phyloP scores from a whole-genome alignment of 2,113 vertebrate species.

The Microcebus murinus region DNA sequence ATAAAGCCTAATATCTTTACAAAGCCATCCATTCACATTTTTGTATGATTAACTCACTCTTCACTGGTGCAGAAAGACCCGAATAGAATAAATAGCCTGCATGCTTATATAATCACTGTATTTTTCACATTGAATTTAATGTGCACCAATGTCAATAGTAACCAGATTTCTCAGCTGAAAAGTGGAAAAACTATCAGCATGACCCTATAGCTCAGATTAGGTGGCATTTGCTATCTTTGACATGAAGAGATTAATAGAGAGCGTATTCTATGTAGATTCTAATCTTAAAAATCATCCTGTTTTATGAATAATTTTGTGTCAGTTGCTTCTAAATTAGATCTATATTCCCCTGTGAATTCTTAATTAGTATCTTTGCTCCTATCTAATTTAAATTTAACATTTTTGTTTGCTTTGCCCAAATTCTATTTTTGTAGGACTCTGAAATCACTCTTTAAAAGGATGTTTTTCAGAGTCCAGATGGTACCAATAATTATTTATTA shows the following conservation, averaged over 20 bases:
- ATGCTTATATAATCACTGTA: not conserved
- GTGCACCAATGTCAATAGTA: not conserved
- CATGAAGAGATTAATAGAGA: constrained; percentile 66
- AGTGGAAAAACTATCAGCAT: constrained; percentile 64
- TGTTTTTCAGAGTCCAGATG: constrained; percentile 81
- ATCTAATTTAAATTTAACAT: constrained; percentile 84
- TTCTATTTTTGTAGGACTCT: constrained; percentile 75
- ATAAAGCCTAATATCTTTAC: not conserved
- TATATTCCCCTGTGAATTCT: constrained; percentile 76
- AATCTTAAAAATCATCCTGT: constrained; percentile 79
- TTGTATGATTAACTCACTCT: not conserved
- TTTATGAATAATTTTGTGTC: constrained; percentile 85
- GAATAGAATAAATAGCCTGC: not conserved
- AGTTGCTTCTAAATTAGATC: constrained; percentile 80
- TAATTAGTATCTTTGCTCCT: constrained; percentile 83
- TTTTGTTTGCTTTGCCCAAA: constrained; percentile 80
- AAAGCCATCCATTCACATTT: not conserved
- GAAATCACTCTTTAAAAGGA: constrained; percentile 77
- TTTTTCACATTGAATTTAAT: not conserved
- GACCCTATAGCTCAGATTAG: constrained; percentile 16
- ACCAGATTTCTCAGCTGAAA: not conserved
- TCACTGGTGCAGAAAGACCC: not conserved
- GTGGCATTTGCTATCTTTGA: constrained; percentile 26
- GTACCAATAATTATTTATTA: constrained; percentile 86
- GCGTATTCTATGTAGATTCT: constrained; percentile 75